Percentiles rank a stretch among this genome's conserved stretches.
These are phyloP conservation scores for Glossophaga mutica DNA, from an alignment of 2,797 vertebrate species.

Conservation along the genomic window DNA sequence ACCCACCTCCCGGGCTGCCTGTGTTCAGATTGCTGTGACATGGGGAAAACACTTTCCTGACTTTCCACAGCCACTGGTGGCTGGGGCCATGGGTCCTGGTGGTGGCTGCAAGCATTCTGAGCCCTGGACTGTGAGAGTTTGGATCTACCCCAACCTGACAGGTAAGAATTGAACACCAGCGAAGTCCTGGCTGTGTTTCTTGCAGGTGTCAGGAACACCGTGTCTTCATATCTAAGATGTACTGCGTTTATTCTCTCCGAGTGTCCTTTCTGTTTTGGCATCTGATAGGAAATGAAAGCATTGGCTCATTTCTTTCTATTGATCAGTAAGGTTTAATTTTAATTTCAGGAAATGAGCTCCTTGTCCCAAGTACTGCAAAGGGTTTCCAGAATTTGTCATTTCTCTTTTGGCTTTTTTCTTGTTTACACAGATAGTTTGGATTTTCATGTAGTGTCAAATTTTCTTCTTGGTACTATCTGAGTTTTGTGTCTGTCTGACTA, in stretches of 20 bases:
- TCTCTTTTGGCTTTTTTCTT: background rate
- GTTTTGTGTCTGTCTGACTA: background rate
- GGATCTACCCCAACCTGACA: background rate
- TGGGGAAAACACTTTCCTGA: background rate
- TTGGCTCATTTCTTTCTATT: background rate
- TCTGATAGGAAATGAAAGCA: background rate
- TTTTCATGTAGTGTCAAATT: background rate
- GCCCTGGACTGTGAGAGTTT: background rate
- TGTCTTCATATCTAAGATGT: background rate
- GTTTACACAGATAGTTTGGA: background rate
- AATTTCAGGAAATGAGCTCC: background rate
- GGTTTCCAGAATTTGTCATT: background rate
- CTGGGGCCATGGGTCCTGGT: background rate
- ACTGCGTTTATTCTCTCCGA: background rate
- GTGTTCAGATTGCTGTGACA: too few relatives aligned
- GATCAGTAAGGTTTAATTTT: background rate
- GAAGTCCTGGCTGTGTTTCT: background rate
- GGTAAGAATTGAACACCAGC: background rate
- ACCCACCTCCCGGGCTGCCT: background rate
- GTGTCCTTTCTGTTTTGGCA: background rate
- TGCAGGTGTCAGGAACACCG: accelerated
- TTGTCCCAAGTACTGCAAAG: background rate
- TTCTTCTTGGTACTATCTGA: background rate
- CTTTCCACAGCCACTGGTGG: background rate
- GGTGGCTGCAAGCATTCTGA: background rate